Conservation (phyloP, 2,113 vertebrate genomes). For the Mastomys natalensis region DNA sequence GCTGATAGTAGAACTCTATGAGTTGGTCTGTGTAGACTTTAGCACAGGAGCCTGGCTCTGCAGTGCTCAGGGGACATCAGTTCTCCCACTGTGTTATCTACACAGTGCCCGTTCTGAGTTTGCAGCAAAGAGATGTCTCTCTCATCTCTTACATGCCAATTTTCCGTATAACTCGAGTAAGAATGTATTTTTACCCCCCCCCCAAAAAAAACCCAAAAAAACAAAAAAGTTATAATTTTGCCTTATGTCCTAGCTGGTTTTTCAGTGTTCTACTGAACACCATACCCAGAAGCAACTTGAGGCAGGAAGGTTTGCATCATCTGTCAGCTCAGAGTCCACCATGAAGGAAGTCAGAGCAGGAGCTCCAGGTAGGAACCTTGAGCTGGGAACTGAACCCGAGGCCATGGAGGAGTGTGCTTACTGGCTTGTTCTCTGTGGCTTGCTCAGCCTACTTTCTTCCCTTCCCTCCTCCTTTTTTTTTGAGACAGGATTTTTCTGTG, state of each 20-base stretch:
- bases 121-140: not conserved
- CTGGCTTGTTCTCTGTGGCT: not conserved
- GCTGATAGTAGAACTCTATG: not conserved
- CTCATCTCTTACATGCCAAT: not conserved
- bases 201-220: not conserved
- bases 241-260: not conserved
- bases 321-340: not conserved
- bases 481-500: not conserved
- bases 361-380: not conserved
- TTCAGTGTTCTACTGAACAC: not conserved
- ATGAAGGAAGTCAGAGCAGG: not conserved
- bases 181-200: not conserved
- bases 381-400: not conserved
- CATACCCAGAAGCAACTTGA: not conserved
- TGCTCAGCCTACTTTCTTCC: not conserved
- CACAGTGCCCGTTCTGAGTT: not conserved
- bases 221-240: not conserved
- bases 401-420: not conserved
- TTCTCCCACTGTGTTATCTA: not conserved
- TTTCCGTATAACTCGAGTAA: not conserved
- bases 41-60: not conserved
- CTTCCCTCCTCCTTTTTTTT: not conserved
- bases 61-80: not conserved
- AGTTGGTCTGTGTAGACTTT: not conserved
- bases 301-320: not conserved